Conservation (phyloP, 2,797 vertebrate genomes). For the Corythornis leucogaster region DNA sequence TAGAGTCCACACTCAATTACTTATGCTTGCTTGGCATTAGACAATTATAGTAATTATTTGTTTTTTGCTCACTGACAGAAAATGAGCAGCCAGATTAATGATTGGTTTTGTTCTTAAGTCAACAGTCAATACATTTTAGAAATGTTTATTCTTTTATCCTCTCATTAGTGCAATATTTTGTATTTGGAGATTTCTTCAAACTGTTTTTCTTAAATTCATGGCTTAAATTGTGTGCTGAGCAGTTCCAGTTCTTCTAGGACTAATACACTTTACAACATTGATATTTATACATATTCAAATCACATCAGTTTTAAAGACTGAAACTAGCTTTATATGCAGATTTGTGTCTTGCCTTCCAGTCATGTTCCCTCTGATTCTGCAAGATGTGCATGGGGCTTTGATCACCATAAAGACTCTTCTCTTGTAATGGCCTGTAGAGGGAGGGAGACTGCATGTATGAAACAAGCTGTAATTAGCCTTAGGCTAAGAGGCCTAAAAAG, state of each 20-base stretch:
- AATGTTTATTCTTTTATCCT: background rate
- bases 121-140: background rate
- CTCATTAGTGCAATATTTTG: background rate
- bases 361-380: background rate
- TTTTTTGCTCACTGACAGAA: background rate
- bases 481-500: background rate
- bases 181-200: background rate
- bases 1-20: background rate
- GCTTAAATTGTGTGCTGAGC: background rate
- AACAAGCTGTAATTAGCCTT: background rate
- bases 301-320: background rate
- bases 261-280: background rate
- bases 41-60: background rate
- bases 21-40: background rate
- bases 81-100: background rate
- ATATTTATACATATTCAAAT: background rate
- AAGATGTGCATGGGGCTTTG: background rate
- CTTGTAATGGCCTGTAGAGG: background rate
- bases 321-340: background rate
- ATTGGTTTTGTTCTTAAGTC: background rate
- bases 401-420: background rate
- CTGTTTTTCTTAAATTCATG: background rate
- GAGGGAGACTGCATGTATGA: background rate
- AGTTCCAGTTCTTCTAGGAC: background rate
- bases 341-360: background rate